Percentiles rank a stretch among this genome's conserved stretches.
Conservation (phyloP, 2,113 vertebrate species). For the Andinoacara biseriatus region DNA sequence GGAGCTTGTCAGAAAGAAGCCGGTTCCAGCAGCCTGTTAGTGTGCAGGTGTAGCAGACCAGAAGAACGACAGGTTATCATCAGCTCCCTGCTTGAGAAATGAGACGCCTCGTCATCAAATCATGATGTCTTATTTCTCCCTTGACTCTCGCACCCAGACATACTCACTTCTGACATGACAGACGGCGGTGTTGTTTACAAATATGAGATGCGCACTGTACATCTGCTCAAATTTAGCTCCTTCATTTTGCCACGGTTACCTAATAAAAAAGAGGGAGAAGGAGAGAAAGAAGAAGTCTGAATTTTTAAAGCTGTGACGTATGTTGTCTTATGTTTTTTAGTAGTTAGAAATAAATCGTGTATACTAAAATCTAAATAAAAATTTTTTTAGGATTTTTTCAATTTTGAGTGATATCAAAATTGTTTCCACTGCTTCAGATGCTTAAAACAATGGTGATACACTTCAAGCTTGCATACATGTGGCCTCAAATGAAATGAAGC, state of each 20-base stretch:
- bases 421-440: background rate
- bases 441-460: background rate
- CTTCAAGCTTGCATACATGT: no score
- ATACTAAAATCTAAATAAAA: background rate
- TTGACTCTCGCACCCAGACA: slow-evolving; percentile 43
- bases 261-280: no score
- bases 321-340: background rate
- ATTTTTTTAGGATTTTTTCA: background rate
- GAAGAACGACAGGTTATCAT: slow-evolving; percentile 77
- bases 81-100: slow-evolving; percentile 68
- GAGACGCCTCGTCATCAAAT: slow-evolving; percentile 67
- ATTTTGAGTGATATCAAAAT: background rate
- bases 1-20: slow-evolving; percentile 75
- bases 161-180: slow-evolving; percentile 50
- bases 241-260: background rate
- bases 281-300: background rate
- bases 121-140: slow-evolving; percentile 67
- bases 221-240: slow-evolving; percentile 2
- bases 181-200: slow-evolving; percentile 48
- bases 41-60: slow-evolving; percentile 71
- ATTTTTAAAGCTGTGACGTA: background rate
- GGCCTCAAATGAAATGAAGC: no score
- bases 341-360: background rate
- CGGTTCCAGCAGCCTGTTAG: slow-evolving; percentile 68
- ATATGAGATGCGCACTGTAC: slow-evolving; percentile 28